Percentiles rank a stretch among this genome's conserved stretches.
These are phyloP conservation scores for Chascanopsetta lugubris DNA, from an alignment of 2,113 vertebrate species.

Conservation along the genomic window DNA sequence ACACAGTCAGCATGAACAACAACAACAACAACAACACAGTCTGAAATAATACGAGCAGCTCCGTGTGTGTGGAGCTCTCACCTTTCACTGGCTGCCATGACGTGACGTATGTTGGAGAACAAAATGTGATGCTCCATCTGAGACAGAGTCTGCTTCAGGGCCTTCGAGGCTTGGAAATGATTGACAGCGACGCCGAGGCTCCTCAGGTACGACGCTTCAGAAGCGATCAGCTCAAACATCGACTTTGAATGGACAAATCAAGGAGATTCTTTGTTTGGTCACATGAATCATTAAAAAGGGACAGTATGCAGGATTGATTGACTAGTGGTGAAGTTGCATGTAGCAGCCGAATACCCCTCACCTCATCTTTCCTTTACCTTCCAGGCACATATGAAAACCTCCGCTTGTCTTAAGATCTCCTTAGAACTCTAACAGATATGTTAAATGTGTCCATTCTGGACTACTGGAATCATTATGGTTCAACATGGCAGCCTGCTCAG, in stretches of 20 bases:
- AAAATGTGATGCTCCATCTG: conserved; percentile 77
- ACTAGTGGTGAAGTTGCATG: too few species aligned
- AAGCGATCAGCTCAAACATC: conserved; percentile 83
- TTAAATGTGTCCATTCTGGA: too few species aligned
- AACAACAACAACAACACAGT: neutral
- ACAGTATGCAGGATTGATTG: too few species aligned
- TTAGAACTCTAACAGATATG: too few species aligned
- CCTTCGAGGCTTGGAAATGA: conserved; percentile 72
- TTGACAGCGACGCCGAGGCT: conserved; percentile 78
- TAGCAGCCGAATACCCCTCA: too few species aligned
- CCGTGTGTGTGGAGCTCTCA: conserved; percentile 28
- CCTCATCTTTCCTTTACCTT: too few species aligned
- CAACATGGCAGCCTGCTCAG: too few species aligned
- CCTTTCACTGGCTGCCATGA: conserved; percentile 77
- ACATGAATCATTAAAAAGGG: too few species aligned
- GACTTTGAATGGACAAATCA: conserved; percentile 58
- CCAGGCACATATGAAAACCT: too few species aligned
- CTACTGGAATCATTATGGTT: too few species aligned
- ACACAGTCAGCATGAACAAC: neutral
- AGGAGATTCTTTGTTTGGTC: too few species aligned
- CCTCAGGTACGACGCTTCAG: conserved; percentile 83
- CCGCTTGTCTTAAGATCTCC: too few species aligned
- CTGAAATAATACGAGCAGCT: neutral
- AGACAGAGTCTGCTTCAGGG: conserved; percentile 64
- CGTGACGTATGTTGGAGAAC: conserved; percentile 80